These are phyloP conservation scores for Mystacornis crossleyi DNA, from an alignment of 2,113 vertebrate species.

Conservation along the genomic window DNA sequence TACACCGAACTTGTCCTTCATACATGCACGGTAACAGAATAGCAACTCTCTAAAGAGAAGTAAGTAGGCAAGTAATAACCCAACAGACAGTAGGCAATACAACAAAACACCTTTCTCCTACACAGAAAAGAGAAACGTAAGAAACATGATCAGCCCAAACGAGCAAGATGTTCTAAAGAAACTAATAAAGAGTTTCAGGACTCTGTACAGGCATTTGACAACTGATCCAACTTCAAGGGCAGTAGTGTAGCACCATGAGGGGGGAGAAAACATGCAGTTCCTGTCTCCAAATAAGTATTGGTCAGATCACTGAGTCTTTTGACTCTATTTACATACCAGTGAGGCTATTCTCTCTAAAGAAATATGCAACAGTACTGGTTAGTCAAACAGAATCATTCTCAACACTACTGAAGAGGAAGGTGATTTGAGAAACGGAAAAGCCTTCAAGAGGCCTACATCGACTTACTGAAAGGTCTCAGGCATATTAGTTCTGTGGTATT, in stretches of 20 bases:
- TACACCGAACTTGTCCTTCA: background rate
- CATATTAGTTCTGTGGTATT: background rate
- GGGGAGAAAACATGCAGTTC: background rate
- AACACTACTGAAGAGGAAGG: background rate
- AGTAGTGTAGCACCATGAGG: fast-evolving
- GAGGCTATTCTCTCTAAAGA: background rate
- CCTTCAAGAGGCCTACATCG: background rate
- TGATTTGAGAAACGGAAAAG: background rate
- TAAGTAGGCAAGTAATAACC: background rate
- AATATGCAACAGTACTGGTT: background rate
- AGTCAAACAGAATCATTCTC: background rate
- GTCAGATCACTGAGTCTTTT: background rate
- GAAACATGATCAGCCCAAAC: background rate
- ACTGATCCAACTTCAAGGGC: background rate
- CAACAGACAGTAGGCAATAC: background rate
- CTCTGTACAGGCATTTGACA: background rate
- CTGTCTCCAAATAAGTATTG: background rate
- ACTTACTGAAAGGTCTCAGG: background rate
- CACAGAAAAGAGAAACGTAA: background rate
- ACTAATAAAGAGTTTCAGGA: background rate
- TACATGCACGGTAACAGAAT: background rate
- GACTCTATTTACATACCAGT: background rate
- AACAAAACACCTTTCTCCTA: background rate
- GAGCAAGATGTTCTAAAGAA: background rate
- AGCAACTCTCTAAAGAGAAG: background rate